phyloP scores from a whole-genome alignment of 2,113 vertebrate genomes.

The Thermophis baileyi region DNA sequence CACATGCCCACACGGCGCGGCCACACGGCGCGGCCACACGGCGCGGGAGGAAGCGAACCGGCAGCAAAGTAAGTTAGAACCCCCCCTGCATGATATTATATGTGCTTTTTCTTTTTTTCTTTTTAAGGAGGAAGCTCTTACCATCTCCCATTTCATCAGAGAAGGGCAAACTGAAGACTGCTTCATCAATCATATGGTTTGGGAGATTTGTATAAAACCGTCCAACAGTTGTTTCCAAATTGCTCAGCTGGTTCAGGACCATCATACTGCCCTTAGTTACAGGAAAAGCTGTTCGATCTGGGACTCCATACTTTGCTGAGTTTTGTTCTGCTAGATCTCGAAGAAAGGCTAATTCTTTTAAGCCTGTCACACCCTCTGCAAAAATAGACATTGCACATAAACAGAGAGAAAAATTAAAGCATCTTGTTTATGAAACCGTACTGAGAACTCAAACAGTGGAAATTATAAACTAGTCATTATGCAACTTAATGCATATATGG shows the following conservation, averaged over 20 bases:
- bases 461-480: neutral
- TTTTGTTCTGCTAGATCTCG: constrained; percentile 96
- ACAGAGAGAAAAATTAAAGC: neutral
- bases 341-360: constrained; percentile 96
- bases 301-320: constrained; percentile 84
- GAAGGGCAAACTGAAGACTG: constrained; percentile 93
- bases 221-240: constrained; percentile 94
- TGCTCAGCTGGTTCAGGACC: constrained; percentile 97
- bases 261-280: constrained; percentile 98
- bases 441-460: neutral
- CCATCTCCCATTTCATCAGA: constrained; percentile 95
- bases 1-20: too few relatives aligned
- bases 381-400: neutral
- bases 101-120: neutral
- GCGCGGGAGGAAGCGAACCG: too few relatives aligned
- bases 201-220: constrained; percentile 97
- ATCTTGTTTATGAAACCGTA: neutral
- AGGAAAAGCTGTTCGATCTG: constrained; percentile 76
- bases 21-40: too few relatives aligned
- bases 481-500: neutral
- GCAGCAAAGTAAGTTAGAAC: too few relatives aligned
- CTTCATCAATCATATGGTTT: constrained; percentile 95
- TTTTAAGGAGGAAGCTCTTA: constrained; percentile 64
- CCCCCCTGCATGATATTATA: neutral
- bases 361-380: constrained; percentile 89